Percentiles rank a stretch among this genome's conserved stretches.
These are phyloP conservation scores for Campodea augens DNA, from an alignment of 1,140 invertebrate genomes.

Conservation along the genomic window DNA sequence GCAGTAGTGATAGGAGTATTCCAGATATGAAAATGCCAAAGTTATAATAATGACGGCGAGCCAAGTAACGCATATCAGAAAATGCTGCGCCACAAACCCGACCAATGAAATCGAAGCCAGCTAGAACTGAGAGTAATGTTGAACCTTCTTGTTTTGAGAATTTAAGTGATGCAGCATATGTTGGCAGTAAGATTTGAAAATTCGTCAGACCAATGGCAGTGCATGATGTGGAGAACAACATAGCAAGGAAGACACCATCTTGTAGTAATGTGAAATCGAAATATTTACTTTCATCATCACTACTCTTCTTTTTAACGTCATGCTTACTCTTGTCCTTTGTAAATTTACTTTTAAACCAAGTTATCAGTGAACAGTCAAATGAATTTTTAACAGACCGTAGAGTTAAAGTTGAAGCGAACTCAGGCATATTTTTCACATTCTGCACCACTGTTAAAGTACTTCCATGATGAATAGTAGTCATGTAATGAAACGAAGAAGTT, in stretches of 20 bases:
- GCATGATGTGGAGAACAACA: conserved; percentile 60
- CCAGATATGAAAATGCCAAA: conserved; percentile 54
- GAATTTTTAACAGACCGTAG: conserved; percentile 35
- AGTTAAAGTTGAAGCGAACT: conserved; percentile 50
- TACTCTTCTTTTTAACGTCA: neutral
- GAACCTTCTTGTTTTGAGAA: conserved; percentile 46
- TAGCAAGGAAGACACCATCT: conserved; percentile 59
- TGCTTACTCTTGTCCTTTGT: neutral
- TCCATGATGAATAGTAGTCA: conserved; percentile 62
- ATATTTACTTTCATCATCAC: conserved; percentile 32
- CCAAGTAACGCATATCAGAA: conserved; percentile 47
- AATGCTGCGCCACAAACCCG: conserved; percentile 60
- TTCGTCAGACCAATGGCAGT: conserved; percentile 72
- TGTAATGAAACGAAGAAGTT: conserved; percentile 58
- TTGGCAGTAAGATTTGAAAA: conserved; percentile 56
- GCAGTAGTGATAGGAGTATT: conserved; percentile 43
- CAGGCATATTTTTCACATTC: conserved; percentile 28
- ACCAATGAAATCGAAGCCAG: conserved; percentile 53
- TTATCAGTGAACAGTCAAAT: conserved; percentile 3
- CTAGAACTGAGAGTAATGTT: conserved; percentile 54
- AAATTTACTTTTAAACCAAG: neutral
- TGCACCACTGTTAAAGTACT: conserved; percentile 56
- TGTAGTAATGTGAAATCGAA: conserved; percentile 52
- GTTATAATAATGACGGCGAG: conserved; percentile 61
- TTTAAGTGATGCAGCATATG: conserved; percentile 43